A percentile compares a stretch with the other conserved stretches of the same genome.
phyloP scores from a whole-genome alignment of 2,113 vertebrate species.

The Guaruba guarouba region DNA sequence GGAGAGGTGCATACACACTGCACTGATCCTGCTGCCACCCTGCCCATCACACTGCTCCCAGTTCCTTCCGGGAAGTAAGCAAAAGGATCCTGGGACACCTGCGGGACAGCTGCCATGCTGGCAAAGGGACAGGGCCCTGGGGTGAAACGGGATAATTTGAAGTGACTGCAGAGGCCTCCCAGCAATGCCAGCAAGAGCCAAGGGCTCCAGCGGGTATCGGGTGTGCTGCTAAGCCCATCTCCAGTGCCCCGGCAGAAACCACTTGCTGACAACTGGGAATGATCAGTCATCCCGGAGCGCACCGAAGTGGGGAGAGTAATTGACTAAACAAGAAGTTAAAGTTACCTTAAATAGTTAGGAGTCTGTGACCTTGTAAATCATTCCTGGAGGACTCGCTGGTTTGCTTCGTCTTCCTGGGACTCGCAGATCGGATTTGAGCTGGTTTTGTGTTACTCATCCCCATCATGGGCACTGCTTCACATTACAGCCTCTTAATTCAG shows the following conservation, averaged over 20 bases:
- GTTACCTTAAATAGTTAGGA: not conserved
- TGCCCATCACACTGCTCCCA: not conserved
- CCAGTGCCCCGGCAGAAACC: not conserved
- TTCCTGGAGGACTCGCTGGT: not conserved
- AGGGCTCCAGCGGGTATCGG: not conserved
- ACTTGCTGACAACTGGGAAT: not conserved
- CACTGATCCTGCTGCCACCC: not conserved
- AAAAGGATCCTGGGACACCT: not conserved
- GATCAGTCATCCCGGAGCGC: not conserved
- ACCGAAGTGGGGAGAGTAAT: not conserved
- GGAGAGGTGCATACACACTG: not conserved
- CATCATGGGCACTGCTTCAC: not conserved
- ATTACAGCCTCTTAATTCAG: conserved; percentile 7
- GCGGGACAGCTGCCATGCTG: not conserved
- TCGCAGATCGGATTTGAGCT: not conserved
- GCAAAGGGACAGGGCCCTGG: not conserved
- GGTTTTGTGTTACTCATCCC: conserved; percentile 39
- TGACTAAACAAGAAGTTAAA: not conserved
- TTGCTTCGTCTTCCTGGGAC: not conserved
- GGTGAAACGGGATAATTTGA: not conserved
- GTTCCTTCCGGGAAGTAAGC: not conserved
- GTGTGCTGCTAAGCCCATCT: not conserved
- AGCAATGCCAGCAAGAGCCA: not conserved
- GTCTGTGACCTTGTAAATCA: not conserved
- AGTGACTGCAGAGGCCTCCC: not conserved